Percentiles rank a stretch among this genome's conserved stretches.
These are phyloP conservation scores for Corythucha ciliata DNA, from an alignment of 2,888 invertebrate species.

Conservation along the genomic window DNA sequence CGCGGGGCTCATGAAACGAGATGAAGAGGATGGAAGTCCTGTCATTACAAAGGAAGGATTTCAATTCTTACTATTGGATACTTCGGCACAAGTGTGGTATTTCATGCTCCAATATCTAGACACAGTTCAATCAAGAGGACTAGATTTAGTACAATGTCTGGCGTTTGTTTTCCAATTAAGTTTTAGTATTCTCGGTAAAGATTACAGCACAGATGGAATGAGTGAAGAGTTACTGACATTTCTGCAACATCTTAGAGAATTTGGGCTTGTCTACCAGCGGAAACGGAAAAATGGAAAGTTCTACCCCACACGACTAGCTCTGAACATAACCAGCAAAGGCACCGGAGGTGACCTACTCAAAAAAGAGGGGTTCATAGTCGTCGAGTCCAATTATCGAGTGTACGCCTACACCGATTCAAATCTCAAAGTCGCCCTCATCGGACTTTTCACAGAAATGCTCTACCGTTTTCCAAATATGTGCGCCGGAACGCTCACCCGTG, in stretches of 20 bases:
- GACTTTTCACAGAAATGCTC: constrained; percentile 83
- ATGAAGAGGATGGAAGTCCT: constrained; percentile 69
- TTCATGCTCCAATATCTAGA: constrained; percentile 94
- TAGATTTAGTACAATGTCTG: constrained; percentile 83
- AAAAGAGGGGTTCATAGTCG: constrained; percentile 69
- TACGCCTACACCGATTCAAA: constrained; percentile 93
- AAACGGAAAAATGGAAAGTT: constrained; percentile 88
- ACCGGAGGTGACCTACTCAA: constrained; percentile 17
- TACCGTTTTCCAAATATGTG: constrained; percentile 95
- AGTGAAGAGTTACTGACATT: constrained; percentile 77
- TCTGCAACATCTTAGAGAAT: constrained; percentile 90
- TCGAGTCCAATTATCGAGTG: constrained; percentile 92
- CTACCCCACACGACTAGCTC: constrained; percentile 86
- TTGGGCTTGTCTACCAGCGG: constrained; percentile 93
- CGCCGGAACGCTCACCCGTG: constrained; percentile 86
- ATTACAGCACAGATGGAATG: constrained; percentile 94
- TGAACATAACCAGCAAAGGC: constrained; percentile 61
- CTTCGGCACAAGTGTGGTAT: constrained; percentile 93
- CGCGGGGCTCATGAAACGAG: constrained; percentile 85
- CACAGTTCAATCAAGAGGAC: constrained; percentile 75
- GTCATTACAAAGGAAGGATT: constrained; percentile 92
- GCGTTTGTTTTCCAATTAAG: constrained; percentile 94
- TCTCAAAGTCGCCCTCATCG: constrained; percentile 85
- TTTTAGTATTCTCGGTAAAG: constrained; percentile 87
- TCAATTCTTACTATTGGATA: constrained; percentile 89